These are phyloP conservation scores for Tyrannus savana DNA, from an alignment of 2,113 vertebrate species.

Conservation along the genomic window DNA sequence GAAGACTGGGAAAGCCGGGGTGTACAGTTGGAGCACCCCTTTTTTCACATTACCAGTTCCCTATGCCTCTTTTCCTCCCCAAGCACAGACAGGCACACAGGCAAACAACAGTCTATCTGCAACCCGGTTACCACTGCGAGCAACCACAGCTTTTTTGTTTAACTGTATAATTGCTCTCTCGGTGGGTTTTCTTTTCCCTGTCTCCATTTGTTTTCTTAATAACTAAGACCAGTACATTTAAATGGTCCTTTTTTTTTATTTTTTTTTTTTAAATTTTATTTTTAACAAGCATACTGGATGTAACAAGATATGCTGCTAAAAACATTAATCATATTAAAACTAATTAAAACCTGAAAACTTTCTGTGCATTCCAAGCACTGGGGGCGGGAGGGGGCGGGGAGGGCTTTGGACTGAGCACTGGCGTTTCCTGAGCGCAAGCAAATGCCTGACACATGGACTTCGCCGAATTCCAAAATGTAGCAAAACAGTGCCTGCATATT, in stretches of 20 bases:
- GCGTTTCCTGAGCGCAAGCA: slow-evolving; percentile 74
- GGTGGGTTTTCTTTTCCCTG: neutral
- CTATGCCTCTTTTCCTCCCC: neutral
- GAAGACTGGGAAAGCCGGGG: neutral
- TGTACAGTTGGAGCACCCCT: neutral
- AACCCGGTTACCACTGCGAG: slow-evolving; percentile 29
- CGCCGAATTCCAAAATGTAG: slow-evolving; percentile 78
- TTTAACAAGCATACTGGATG: slow-evolving; percentile 32
- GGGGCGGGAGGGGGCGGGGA: slow-evolving; percentile 27
- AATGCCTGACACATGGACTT: slow-evolving; percentile 77
- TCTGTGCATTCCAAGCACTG: slow-evolving; percentile 61
- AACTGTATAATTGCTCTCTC: slow-evolving; percentile 66
- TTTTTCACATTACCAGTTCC: neutral
- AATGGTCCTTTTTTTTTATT: neutral
- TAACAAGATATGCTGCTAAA: slow-evolving; percentile 63
- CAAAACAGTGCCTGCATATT: slow-evolving; percentile 80
- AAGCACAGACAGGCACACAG: neutral
- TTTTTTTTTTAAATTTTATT: neutral
- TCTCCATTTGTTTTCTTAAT: slow-evolving; percentile 72
- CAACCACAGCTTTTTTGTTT: slow-evolving; percentile 67
- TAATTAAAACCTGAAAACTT: slow-evolving; percentile 76
- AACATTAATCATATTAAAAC: slow-evolving; percentile 68
- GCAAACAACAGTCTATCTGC: slow-evolving; percentile 59
- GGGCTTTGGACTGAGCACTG: slow-evolving; percentile 67
- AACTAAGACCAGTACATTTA: slow-evolving; percentile 43